Percentiles rank a stretch among this genome's conserved stretches.
Conservation (phyloP, 2,113 vertebrate species). For the Nycticryphes semicollaris region DNA sequence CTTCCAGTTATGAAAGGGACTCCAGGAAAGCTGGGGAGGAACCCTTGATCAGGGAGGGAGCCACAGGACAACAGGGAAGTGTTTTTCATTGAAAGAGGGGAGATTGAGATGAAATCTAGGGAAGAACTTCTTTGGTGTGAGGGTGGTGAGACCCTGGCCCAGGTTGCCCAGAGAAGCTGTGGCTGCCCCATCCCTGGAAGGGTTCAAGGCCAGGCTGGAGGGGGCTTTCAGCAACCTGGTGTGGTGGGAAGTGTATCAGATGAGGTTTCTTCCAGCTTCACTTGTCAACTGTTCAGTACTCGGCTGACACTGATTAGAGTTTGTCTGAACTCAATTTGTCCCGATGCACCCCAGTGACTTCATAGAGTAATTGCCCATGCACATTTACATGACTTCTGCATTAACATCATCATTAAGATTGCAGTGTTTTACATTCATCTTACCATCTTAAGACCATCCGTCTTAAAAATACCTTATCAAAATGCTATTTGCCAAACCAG, state of each 20-base stretch:
- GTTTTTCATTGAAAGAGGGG: too few relatives aligned
- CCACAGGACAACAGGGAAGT: too few relatives aligned
- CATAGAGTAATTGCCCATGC: not conserved
- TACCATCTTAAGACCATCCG: not conserved
- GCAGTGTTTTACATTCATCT: not conserved
- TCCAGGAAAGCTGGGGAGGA: too few relatives aligned
- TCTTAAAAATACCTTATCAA: slow-evolving; percentile 60
- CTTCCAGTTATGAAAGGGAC: too few relatives aligned
- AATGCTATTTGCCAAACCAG: slow-evolving; percentile 35
- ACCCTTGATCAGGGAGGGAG: too few relatives aligned
- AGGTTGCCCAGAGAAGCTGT: too few relatives aligned
- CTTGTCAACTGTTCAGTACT: not conserved
- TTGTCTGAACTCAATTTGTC: not conserved
- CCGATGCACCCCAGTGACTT: not conserved
- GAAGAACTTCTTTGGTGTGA: too few relatives aligned
- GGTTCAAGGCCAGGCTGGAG: too few relatives aligned
- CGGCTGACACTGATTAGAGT: not conserved
- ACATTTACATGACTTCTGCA: slow-evolving; percentile 25
- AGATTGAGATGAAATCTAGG: too few relatives aligned
- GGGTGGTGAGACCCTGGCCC: too few relatives aligned
- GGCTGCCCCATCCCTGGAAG: too few relatives aligned
- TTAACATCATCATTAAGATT: slow-evolving; percentile 18
- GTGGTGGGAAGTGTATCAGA: not conserved
- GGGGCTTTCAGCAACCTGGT: too few relatives aligned
- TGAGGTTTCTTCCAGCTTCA: not conserved